Percentiles rank a stretch among this genome's conserved stretches.
Conservation (phyloP, 2,888 invertebrate genomes). For the Pharmacophagus antenor region DNA sequence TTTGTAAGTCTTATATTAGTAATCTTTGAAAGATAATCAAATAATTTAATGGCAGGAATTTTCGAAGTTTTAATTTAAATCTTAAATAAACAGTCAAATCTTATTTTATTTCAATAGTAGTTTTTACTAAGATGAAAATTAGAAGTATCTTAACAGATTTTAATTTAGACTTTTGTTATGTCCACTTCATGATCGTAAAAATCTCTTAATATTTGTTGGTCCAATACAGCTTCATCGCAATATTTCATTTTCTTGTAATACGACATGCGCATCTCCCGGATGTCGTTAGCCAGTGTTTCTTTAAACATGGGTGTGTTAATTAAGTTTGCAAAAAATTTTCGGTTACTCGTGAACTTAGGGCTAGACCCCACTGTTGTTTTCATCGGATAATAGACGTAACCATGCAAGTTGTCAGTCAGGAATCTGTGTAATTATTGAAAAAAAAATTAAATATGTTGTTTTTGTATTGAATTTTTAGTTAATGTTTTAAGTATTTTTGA, state of each 20-base stretch:
- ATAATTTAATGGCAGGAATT: too few relatives aligned
- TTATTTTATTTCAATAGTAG: too few relatives aligned
- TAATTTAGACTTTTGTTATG: constrained; percentile 41
- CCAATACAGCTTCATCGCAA: constrained; percentile 55
- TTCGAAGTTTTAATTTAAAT: too few relatives aligned
- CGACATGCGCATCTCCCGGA: constrained; percentile 43
- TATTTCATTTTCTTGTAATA: constrained; percentile 53
- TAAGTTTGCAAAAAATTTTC: constrained; percentile 67
- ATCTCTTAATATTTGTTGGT: constrained; percentile 46
- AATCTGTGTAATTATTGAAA: constrained; percentile 45
- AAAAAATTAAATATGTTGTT: background rate
- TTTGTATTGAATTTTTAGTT: too few relatives aligned
- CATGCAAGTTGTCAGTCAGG: constrained; percentile 50
- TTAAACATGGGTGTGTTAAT: constrained; percentile 53
- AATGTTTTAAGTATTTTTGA: too few relatives aligned
- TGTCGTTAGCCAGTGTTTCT: constrained; percentile 54
- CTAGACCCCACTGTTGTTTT: constrained; percentile 65
- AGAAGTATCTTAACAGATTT: background rate
- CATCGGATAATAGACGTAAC: constrained; percentile 54
- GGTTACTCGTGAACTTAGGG: constrained; percentile 58
- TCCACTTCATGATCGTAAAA: constrained; percentile 61
- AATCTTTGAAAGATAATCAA: too few relatives aligned
- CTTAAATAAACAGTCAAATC: too few relatives aligned
- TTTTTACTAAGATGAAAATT: too few relatives aligned
- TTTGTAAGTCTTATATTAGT: too few relatives aligned